These are phyloP conservation scores for Coronaproctus castanopsis DNA, from an alignment of 2,888 invertebrate genomes.

Conservation along the genomic window DNA sequence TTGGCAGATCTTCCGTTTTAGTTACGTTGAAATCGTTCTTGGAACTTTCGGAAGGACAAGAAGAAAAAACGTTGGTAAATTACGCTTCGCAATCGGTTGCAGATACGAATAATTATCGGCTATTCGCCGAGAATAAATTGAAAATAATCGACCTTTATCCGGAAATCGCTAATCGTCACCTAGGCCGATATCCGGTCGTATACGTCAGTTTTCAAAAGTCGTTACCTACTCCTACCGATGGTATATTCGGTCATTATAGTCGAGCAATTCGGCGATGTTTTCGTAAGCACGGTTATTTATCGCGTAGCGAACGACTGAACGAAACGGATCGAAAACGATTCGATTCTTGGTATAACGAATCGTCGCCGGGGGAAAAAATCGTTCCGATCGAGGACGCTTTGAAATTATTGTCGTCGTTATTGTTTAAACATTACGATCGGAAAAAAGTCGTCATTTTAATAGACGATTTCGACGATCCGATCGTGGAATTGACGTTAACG, in stretches of 20 bases:
- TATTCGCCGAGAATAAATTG: not conserved
- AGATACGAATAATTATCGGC: not conserved
- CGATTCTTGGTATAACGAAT: too few species aligned
- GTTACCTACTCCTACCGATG: not conserved
- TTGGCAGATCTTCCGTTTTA: not conserved
- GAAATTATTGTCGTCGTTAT: too few species aligned
- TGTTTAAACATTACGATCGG: too few species aligned
- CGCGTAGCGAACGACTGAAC: not conserved
- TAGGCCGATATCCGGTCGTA: not conserved
- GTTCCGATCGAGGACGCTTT: too few species aligned
- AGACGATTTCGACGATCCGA: too few species aligned
- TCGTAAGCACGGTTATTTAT: not conserved
- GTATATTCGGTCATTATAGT: not conserved
- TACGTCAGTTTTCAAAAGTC: not conserved
- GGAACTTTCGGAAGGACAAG: not conserved
- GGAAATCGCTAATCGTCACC: not conserved
- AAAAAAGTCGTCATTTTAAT: too few species aligned
- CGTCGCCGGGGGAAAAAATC: too few species aligned
- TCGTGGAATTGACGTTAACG: not conserved
- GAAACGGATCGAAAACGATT: not conserved
- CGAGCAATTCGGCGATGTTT: not conserved
- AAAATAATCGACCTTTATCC: not conserved
- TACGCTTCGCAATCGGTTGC: not conserved
- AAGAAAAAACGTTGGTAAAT: not conserved
- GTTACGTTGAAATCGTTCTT: not conserved